A percentile compares a stretch with the other conserved stretches of the same genome.
Conservation (phyloP, 2,888 invertebrate species). For the Andrena haemorrhoa region DNA sequence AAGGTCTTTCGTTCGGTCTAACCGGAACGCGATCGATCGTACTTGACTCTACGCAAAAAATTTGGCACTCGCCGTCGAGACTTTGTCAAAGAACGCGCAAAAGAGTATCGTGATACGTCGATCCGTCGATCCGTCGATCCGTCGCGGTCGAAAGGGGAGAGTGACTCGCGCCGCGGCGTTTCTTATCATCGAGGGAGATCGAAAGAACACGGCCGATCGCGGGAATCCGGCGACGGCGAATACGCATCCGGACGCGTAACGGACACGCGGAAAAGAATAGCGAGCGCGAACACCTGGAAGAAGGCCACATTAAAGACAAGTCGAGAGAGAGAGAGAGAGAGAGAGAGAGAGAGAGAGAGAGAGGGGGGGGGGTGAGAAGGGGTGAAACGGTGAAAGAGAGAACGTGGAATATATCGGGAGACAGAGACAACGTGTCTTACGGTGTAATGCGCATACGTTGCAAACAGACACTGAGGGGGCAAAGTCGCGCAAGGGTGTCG, state of each 20-base stretch:
- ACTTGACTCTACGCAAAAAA: not conserved
- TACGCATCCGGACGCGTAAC: conserved; percentile 22
- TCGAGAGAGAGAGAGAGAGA: no score
- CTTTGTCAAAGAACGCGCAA: not conserved
- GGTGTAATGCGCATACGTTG: conserved; percentile 53
- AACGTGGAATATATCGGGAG: conserved; percentile 16
- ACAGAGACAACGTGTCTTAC: conserved; percentile 34
- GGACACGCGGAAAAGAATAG: conserved; percentile 30
- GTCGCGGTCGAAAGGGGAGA: not conserved
- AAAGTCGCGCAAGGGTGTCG: conserved; percentile 13
- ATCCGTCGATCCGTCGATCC: not conserved
- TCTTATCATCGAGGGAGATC: not conserved
- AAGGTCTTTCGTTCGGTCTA: not conserved
- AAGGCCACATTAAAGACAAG: conserved; percentile 61
- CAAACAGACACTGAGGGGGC: conserved; percentile 37
- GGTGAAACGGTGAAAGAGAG: conserved; percentile 21
- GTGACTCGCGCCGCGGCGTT: not conserved
- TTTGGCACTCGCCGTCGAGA: conserved; percentile 30
- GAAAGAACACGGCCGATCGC: not conserved
- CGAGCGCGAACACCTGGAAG: conserved; percentile 60
- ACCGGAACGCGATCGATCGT: conserved; percentile 11
- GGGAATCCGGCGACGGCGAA: not conserved
- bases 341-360: no score
- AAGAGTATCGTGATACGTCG: conserved; percentile 24
- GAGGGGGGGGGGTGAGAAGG: conserved; percentile 9